Evolutionary conservation across 2,113 vertebrate genomes (phyloP).

Genomic region (Xerus inauris): DNA sequence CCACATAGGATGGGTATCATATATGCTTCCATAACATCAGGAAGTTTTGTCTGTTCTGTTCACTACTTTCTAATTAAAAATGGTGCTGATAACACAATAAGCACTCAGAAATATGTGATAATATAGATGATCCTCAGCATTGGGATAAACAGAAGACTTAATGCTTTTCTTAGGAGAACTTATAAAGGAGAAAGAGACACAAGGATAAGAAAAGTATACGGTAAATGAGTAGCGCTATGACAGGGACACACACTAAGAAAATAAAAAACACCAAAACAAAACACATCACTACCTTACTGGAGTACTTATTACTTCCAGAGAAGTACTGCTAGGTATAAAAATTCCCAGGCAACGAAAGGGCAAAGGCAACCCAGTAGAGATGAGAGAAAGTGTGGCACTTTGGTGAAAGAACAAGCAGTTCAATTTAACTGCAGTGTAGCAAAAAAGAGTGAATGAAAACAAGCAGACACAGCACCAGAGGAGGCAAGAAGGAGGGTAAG

Average conservation of each 20-base stretch:
- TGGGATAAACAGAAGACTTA: neutral
- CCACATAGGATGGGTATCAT: neutral
- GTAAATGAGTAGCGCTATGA: neutral
- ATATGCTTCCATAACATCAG: fast-evolving
- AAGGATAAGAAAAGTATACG: neutral
- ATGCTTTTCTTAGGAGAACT: neutral
- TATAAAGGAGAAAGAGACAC: neutral
- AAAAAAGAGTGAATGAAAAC: neutral
- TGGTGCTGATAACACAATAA: neutral
- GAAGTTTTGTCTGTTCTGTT: neutral
- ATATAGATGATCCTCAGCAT: neutral
- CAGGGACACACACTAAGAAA: neutral
- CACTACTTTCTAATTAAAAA: neutral
- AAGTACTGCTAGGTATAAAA: neutral
- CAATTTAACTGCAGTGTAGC: neutral
- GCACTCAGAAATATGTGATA: neutral
- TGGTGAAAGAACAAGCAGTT: neutral
- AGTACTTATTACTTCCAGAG: neutral
- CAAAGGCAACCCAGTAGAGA: no score
- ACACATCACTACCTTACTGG: no score
- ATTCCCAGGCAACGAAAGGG: neutral
- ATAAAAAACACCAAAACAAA: no score
- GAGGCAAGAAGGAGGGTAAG: neutral
- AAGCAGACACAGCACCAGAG: neutral
- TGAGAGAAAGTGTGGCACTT: neutral